Evolutionary conservation across 2,888 invertebrate species (phyloP).

Genomic region (Charanyca ferruginea): DNA sequence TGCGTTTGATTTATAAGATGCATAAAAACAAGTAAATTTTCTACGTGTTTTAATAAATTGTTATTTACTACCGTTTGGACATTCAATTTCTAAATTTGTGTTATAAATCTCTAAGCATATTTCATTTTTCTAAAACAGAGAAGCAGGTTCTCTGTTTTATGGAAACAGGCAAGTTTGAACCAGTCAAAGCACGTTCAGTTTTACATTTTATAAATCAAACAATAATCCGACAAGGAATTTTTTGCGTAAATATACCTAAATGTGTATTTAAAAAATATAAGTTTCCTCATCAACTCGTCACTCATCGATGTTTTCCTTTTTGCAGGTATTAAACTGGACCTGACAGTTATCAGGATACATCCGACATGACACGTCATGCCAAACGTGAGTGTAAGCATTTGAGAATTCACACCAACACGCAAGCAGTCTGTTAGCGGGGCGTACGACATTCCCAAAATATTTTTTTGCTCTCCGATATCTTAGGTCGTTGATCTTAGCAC

Average conservation of each 20-base stretch:
- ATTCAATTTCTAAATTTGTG: conserved; percentile 19
- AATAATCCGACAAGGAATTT: conserved; percentile 7
- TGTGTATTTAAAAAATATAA: conserved; percentile 26
- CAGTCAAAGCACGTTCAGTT: conserved; percentile 35
- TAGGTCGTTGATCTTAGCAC: conserved; percentile 69
- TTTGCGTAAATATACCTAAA: not conserved
- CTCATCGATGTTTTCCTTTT: conserved; percentile 66
- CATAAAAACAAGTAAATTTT: conserved; percentile 51
- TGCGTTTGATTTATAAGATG: conserved; percentile 53
- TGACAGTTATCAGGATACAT: conserved; percentile 70
- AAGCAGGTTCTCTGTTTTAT: no score
- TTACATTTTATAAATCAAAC: conserved; percentile 13
- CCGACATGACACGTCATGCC: conserved; percentile 69
- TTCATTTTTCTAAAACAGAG: conserved; percentile 15
- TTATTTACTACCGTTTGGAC: conserved; percentile 30
- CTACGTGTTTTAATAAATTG: conserved; percentile 29
- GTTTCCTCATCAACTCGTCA: conserved; percentile 22
- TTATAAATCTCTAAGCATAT: conserved; percentile 17
- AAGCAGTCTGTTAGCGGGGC: conserved; percentile 63
- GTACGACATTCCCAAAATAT: conserved; percentile 52
- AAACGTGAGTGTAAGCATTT: conserved; percentile 72
- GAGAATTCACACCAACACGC: conserved; percentile 62
- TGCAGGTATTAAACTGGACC: conserved; percentile 80
- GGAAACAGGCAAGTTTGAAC: conserved; percentile 6
- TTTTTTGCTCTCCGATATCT: conserved; percentile 60